Evolutionary conservation across 2,113 vertebrate species (phyloP).

Genomic region (Carassius gibelio): DNA sequence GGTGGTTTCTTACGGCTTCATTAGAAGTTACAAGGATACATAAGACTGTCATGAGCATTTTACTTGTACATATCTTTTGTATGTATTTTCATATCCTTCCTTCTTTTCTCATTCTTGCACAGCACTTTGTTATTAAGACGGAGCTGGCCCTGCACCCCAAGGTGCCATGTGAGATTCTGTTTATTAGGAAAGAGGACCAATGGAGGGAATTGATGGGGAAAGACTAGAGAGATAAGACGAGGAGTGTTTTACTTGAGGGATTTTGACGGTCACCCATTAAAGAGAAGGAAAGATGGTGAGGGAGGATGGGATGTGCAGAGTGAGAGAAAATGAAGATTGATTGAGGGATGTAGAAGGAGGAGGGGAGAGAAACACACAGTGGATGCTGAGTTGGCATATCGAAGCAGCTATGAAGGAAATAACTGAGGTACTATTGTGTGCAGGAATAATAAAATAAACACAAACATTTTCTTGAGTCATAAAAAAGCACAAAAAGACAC

Average conservation of each 20-base stretch:
- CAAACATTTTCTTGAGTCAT: neutral
- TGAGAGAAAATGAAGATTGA: slow-evolving; percentile 70
- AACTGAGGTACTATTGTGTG: slow-evolving; percentile 38
- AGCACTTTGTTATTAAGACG: slow-evolving; percentile 2
- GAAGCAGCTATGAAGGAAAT: slow-evolving; percentile 59
- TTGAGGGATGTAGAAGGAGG: slow-evolving; percentile 49
- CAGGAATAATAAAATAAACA: slow-evolving; percentile 21
- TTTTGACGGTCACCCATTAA: slow-evolving; percentile 45
- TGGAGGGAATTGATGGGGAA: slow-evolving; percentile 28
- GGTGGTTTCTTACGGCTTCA: neutral
- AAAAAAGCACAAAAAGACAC: slow-evolving; percentile 25
- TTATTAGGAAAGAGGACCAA: slow-evolving; percentile 52
- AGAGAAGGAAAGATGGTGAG: slow-evolving; percentile 39
- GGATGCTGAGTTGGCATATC: slow-evolving; percentile 65
- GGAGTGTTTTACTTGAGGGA: slow-evolving; percentile 50
- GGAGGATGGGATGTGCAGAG: slow-evolving; percentile 1
- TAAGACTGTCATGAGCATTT: neutral
- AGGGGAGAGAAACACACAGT: slow-evolving; percentile 40
- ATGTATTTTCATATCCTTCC: neutral
- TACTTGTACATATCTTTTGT: neutral
- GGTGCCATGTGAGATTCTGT: slow-evolving; percentile 29
- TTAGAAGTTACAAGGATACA: neutral
- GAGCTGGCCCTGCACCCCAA: slow-evolving; percentile 22
- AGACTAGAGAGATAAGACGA: slow-evolving; percentile 39
- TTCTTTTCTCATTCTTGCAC: slow-evolving; percentile 1